Conservation (phyloP, 2,888 invertebrate genomes). For the Tethea ocularis region DNA sequence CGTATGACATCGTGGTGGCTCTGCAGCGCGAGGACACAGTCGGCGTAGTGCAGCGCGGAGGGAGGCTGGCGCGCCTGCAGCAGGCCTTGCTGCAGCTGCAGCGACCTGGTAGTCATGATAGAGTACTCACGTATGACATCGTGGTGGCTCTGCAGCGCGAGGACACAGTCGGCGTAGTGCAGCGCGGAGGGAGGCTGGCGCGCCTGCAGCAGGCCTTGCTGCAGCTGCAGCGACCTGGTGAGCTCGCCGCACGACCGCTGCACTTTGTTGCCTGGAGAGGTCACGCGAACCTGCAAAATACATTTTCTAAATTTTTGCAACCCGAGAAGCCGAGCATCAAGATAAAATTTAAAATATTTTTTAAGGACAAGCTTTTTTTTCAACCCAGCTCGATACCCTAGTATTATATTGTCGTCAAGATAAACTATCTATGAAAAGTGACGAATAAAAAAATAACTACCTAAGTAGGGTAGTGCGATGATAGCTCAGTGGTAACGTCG, state of each 20-base stretch:
- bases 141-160: constrained; percentile 48
- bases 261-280: constrained; percentile 27
- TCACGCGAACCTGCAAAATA: constrained; percentile 34
- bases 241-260: constrained; percentile 43
- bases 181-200: constrained; percentile 34
- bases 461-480: too few relatives aligned
- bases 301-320: too few relatives aligned
- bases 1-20: constrained; percentile 57
- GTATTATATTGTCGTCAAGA: too few relatives aligned
- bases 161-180: constrained; percentile 48
- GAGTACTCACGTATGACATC: constrained; percentile 55
- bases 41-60: constrained; percentile 43
- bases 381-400: too few relatives aligned
- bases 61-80: constrained; percentile 23
- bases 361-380: too few relatives aligned
- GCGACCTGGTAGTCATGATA: neutral
- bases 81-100: constrained; percentile 41
- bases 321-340: too few relatives aligned
- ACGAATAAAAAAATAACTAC: too few relatives aligned
- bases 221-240: constrained; percentile 42
- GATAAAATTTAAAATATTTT: too few relatives aligned
- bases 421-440: too few relatives aligned
- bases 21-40: constrained; percentile 49
- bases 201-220: constrained; percentile 25
- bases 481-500: too few relatives aligned